Evolutionary conservation across 1,140 invertebrate genomes (phyloP).

Genomic region (Magallana angulata): DNA sequence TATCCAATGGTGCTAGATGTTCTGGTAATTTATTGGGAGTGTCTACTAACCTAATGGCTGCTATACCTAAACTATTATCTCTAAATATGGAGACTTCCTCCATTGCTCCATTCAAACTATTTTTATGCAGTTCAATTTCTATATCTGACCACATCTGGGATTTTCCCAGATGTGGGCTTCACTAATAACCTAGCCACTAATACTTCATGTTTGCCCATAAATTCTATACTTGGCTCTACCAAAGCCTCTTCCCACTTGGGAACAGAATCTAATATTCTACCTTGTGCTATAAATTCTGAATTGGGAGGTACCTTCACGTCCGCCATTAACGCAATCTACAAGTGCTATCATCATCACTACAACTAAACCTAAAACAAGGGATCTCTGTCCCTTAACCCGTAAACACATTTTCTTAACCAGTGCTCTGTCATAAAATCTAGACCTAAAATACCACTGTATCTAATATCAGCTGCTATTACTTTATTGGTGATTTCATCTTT

Average conservation of each 20-base stretch:
- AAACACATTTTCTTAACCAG: slow-evolving; percentile 33
- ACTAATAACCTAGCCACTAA: slow-evolving; percentile 32
- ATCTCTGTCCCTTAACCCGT: slow-evolving; percentile 35
- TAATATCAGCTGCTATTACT: slow-evolving; percentile 41
- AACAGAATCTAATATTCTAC: slow-evolving; percentile 37
- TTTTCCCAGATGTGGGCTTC: slow-evolving; percentile 26
- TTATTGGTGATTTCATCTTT: slow-evolving; percentile 12
- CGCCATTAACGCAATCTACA: slow-evolving; percentile 33
- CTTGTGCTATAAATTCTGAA: slow-evolving; percentile 33
- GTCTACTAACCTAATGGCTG: slow-evolving; percentile 27
- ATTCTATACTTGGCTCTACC: slow-evolving; percentile 34
- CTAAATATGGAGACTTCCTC: slow-evolving; percentile 9
- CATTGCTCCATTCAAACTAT: slow-evolving; percentile 27
- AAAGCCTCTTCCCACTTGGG: slow-evolving; percentile 33
- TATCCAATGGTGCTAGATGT: not conserved
- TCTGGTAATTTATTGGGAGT: slow-evolving; percentile 37
- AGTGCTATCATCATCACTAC: not conserved
- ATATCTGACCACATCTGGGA: slow-evolving; percentile 9
- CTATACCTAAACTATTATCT: slow-evolving; percentile 16
- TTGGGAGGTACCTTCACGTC: slow-evolving; percentile 36
- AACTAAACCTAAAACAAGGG: slow-evolving; percentile 39
- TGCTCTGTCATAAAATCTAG: slow-evolving; percentile 38
- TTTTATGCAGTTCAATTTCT: slow-evolving; percentile 39
- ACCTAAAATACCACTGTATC: slow-evolving; percentile 41
- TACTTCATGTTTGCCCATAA: slow-evolving; percentile 35